Conservation (phyloP, 1,140 invertebrate species). For the Scylla paramamosain region DNA sequence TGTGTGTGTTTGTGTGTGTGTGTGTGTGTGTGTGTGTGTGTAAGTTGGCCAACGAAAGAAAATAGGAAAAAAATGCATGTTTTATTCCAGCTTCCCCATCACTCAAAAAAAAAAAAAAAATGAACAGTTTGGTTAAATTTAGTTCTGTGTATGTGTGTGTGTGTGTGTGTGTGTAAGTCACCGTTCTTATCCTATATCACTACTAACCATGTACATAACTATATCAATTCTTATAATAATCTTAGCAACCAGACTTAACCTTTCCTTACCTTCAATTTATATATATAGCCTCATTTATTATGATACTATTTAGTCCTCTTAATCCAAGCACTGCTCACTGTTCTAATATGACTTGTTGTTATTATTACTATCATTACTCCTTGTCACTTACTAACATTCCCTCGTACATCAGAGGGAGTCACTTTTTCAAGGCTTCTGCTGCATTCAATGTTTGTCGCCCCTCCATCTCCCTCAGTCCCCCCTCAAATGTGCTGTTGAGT, state of each 20-base stretch:
- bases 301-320: too few relatives aligned
- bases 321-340: too few relatives aligned
- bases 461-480: background rate
- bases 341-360: too few relatives aligned
- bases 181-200: background rate
- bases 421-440: background rate
- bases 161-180: background rate
- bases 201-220: background rate
- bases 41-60: background rate
- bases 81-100: too few relatives aligned
- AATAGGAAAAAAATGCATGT: too few relatives aligned
- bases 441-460: background rate
- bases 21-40: slow-evolving; percentile 32
- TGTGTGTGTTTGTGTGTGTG: background rate
- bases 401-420: background rate
- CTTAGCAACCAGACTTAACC: background rate
- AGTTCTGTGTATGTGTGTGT: background rate
- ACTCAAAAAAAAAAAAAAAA: background rate
- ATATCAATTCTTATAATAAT: background rate
- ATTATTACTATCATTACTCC: background rate
- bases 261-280: too few relatives aligned
- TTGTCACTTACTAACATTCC: background rate
- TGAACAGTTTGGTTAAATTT: background rate
- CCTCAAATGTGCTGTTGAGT: background rate
- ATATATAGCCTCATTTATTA: too few relatives aligned